phyloP scores from a whole-genome alignment of 2,888 invertebrate species.

The Urechis unicinctus region DNA sequence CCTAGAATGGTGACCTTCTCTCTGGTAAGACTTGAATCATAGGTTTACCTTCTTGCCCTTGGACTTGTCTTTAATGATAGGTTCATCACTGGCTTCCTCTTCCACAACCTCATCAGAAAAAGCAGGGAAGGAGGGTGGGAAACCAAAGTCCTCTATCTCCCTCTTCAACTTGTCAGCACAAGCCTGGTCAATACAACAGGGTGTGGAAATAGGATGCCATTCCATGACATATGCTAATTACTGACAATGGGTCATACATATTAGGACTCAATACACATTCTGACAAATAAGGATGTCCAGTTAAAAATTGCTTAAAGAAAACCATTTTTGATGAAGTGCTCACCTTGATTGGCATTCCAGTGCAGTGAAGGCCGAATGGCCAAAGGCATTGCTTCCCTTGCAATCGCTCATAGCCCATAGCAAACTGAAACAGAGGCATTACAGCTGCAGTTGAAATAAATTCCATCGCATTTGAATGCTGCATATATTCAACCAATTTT shows the following conservation, averaged over 20 bases:
- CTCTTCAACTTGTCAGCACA: conserved; percentile 94
- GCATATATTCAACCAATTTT: no score
- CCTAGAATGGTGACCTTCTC: no score
- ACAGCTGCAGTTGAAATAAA: no score
- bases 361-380: conserved; percentile 98
- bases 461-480: neutral
- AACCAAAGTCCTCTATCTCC: conserved; percentile 87
- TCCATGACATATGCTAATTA: no score
- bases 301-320: neutral
- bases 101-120: conserved; percentile 52
- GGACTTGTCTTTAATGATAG: conserved; percentile 71
- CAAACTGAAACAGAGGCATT: conserved; percentile 66
- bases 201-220: conserved; percentile 1
- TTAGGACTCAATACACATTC: neutral
- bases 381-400: conserved; percentile 86
- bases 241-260: no score
- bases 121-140: conserved; percentile 81
- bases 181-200: no score
- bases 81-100: conserved; percentile 50
- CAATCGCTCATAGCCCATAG: conserved; percentile 82
- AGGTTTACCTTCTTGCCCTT: conserved; percentile 76
- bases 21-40: no score
- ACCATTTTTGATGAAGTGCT: neutral
- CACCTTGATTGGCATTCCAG: conserved; percentile 96
- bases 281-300: neutral